Evolutionary conservation across 2,888 invertebrate genomes (phyloP).

Genomic region (Lepidonotus clava): DNA sequence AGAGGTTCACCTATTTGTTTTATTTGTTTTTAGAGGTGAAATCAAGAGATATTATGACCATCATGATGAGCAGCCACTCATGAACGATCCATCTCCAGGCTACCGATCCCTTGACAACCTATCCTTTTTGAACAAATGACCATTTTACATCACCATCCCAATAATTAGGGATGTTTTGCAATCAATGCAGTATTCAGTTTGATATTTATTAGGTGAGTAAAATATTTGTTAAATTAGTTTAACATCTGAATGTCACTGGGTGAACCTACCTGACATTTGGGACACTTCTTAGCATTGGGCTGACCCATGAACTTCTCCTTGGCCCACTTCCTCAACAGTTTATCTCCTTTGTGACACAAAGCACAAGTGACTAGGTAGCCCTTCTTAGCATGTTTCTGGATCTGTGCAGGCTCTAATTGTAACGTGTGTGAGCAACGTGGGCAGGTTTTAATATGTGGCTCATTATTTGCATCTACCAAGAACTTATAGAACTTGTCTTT

Average conservation of each 20-base stretch:
- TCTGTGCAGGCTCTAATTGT: conserved; percentile 58
- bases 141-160: too few relatives aligned
- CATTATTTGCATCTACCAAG: conserved; percentile 78
- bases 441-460: conserved; percentile 79
- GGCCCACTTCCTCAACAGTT: conserved; percentile 80
- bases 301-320: conserved; percentile 77
- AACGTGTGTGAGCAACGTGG: conserved; percentile 78
- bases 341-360: conserved; percentile 79
- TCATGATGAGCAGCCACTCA: too few relatives aligned
- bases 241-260: too few relatives aligned
- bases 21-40: too few relatives aligned
- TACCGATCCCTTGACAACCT: too few relatives aligned
- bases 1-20: too few relatives aligned
- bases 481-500: conserved; percentile 77
- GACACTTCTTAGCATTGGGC: conserved; percentile 80
- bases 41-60: too few relatives aligned
- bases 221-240: background rate
- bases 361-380: conserved; percentile 74
- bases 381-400: conserved; percentile 56
- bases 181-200: background rate
- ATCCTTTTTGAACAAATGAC: too few relatives aligned
- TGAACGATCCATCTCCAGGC: too few relatives aligned
- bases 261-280: conserved; percentile 81
- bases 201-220: background rate
- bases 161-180: too few relatives aligned